Percentiles rank a stretch among this genome's conserved stretches.
These are phyloP conservation scores for Lagopus leucura DNA, from an alignment of 2,113 vertebrate species.

Conservation along the genomic window DNA sequence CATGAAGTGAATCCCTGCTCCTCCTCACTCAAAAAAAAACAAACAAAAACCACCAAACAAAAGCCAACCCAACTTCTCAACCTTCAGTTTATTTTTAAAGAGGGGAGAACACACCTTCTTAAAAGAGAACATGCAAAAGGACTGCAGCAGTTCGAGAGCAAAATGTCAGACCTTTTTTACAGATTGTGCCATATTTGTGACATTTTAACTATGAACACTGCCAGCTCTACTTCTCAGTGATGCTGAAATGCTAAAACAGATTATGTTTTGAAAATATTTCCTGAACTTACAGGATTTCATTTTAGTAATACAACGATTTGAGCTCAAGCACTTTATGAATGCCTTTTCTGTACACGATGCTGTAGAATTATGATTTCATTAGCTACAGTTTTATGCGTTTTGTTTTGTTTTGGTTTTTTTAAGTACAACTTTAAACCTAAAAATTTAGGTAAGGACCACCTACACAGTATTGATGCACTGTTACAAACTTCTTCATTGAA, in stretches of 20 bases:
- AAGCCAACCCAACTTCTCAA: background rate
- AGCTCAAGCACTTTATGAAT: background rate
- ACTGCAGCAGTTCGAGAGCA: background rate
- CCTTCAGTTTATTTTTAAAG: background rate
- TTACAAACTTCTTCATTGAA: background rate
- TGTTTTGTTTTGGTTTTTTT: background rate
- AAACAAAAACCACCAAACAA: too few relatives aligned
- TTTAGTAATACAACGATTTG: background rate
- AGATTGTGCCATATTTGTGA: background rate
- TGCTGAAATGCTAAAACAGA: too few relatives aligned
- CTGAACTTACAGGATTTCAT: background rate
- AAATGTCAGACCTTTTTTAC: background rate
- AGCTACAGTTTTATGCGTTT: background rate
- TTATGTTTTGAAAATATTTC: background rate
- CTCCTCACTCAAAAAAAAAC: accelerated
- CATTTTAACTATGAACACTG: background rate
- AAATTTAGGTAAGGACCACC: background rate
- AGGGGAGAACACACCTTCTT: background rate
- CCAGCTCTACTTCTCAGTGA: background rate
- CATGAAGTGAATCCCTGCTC: background rate
- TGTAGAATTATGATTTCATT: background rate
- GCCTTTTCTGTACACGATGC: background rate
- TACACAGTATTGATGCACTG: background rate
- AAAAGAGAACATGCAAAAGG: background rate
- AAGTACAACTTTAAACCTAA: background rate